A percentile compares a stretch with the other conserved stretches of the same genome.
Conservation (phyloP, 1,140 invertebrate species). For the Magallana gigas region DNA sequence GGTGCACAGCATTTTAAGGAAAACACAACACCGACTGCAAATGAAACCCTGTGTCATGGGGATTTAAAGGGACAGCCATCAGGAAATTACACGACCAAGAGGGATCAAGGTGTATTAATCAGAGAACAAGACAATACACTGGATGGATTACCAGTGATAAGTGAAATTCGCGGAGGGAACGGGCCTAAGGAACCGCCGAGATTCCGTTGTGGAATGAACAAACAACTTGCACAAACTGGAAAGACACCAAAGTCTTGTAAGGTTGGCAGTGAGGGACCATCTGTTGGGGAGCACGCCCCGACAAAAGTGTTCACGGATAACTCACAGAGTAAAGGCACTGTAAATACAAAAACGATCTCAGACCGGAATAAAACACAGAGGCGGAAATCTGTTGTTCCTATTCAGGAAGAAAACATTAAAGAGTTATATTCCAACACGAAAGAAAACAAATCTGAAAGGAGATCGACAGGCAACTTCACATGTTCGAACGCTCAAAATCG, state of each 20-base stretch:
- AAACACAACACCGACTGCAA: conserved; percentile 10
- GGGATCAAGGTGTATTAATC: conserved; percentile 27
- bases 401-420: conserved; percentile 8
- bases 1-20: conserved; percentile 15
- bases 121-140: not conserved
- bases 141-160: conserved; percentile 26
- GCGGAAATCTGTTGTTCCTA: not conserved
- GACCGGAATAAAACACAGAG: not conserved
- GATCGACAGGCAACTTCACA: not conserved
- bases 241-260: not conserved
- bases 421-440: not conserved
- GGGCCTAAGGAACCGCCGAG: not conserved
- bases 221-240: conserved; percentile 28
- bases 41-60: conserved; percentile 28
- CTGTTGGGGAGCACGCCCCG: not conserved
- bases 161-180: conserved; percentile 14
- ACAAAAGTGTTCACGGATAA: not conserved
- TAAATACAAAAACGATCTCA: conserved; percentile 1
- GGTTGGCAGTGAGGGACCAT: not conserved
- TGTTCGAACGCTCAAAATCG: conserved; percentile 15
- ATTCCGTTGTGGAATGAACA: conserved; percentile 21
- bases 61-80: conserved; percentile 29
- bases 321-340: not conserved
- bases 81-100: conserved; percentile 3
- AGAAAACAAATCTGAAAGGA: conserved; percentile 12